Percentiles rank a stretch among this genome's conserved stretches.
Conservation (phyloP, 2,113 vertebrate species). For the Cricetomys ansorgei region DNA sequence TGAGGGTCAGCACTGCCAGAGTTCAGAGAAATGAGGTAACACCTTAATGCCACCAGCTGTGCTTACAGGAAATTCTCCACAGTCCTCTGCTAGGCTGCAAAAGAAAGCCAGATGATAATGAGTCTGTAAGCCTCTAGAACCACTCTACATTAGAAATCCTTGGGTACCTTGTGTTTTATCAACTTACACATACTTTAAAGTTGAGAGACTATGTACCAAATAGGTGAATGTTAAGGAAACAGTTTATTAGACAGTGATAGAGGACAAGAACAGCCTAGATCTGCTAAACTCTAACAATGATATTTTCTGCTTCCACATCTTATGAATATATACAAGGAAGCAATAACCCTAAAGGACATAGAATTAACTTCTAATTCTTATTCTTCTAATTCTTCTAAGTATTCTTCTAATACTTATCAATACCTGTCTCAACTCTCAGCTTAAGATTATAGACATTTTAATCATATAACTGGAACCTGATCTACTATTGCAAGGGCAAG, state of each 20-base stretch:
- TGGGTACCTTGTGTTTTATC: not conserved
- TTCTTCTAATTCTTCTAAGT: too few species aligned
- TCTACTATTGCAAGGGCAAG: not conserved
- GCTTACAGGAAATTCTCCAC: not conserved
- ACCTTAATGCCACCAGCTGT: not conserved
- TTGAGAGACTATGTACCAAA: not conserved
- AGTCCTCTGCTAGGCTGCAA: not conserved
- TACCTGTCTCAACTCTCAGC: not conserved
- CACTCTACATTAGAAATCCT: not conserved
- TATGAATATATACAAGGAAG: not conserved
- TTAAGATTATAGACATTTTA: not conserved
- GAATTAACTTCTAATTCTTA: not conserved
- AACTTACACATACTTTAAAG: not conserved
- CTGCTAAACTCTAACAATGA: not conserved
- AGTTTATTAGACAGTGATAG: not conserved
- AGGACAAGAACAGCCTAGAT: not conserved
- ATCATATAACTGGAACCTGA: not conserved
- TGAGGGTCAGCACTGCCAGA: not conserved
- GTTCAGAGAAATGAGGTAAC: not conserved
- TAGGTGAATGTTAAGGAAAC: not conserved
- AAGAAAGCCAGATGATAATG: not conserved
- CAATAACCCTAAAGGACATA: not conserved
- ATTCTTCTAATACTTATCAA: conserved; percentile 1
- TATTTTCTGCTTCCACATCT: not conserved
- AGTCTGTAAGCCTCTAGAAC: not conserved